A percentile compares a stretch with the other conserved stretches of the same genome.
These are phyloP conservation scores for Platycercus adscitus DNA, from an alignment of 2,113 vertebrate genomes.

Conservation along the genomic window DNA sequence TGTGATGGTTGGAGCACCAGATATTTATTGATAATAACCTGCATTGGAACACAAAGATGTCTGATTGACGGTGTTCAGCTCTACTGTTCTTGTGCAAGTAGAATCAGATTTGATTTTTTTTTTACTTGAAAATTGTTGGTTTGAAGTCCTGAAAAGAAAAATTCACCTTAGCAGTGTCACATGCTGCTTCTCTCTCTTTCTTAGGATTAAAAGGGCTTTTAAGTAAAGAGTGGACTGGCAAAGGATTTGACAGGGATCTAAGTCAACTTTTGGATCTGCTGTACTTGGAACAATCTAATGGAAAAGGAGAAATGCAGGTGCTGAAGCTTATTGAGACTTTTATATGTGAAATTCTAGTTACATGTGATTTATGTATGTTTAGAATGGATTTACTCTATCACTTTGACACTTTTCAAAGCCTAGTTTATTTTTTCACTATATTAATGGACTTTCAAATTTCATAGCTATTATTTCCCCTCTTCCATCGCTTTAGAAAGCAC, in stretches of 20 bases:
- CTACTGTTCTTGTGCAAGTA: neutral
- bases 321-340: constrained; percentile 30
- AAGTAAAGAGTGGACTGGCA: constrained; percentile 86
- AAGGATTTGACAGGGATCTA: constrained; percentile 86
- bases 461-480: neutral
- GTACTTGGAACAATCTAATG: constrained; percentile 36
- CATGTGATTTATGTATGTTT: neutral
- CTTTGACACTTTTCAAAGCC: neutral
- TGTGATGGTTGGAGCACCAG: neutral
- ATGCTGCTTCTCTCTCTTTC: neutral
- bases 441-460: neutral
- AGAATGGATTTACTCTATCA: neutral
- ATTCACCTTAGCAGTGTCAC: neutral
- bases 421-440: neutral
- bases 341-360: neutral
- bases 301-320: constrained; percentile 76
- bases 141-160: neutral
- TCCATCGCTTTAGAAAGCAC: neutral
- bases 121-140: neutral
- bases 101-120: neutral
- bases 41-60: neutral
- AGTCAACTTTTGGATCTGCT: constrained; percentile 80
- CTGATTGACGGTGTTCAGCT: neutral
- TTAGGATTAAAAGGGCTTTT: constrained; percentile 86
- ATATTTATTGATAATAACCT: neutral